A percentile compares a stretch with the other conserved stretches of the same genome.
Conservation (phyloP, 1,140 invertebrate genomes). For the Wiebesia pumilae region DNA sequence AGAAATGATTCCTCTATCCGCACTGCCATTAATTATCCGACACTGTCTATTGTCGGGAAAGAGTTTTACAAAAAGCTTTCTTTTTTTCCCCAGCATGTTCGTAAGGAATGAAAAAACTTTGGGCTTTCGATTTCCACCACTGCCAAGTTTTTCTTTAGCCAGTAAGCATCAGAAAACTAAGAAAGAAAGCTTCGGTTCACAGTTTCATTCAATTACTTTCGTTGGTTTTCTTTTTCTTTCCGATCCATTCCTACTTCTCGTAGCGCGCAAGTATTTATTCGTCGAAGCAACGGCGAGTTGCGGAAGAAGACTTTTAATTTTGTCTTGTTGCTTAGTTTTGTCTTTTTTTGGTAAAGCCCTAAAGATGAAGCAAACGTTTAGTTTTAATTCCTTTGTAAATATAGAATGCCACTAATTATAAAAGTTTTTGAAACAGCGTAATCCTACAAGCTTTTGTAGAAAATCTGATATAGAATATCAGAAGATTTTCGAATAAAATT, state of each 20-base stretch:
- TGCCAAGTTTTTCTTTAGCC: not conserved
- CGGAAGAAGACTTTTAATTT: not conserved
- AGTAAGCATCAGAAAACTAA: not conserved
- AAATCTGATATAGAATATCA: no score
- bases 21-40: no score
- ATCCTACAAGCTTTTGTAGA: no score
- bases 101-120: slow-evolving; percentile 25
- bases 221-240: not conserved
- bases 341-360: not conserved
- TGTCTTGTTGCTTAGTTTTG: not conserved
- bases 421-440: not conserved
- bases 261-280: not conserved
- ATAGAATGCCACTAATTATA: not conserved
- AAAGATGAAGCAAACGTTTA: not conserved
- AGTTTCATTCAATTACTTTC: slow-evolving; percentile 34
- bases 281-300: not conserved
- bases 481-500: no score
- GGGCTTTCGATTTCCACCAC: not conserved
- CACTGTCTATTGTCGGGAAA: no score
- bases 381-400: not conserved
- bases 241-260: no score
- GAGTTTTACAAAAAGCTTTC: no score
- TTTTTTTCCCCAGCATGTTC: no score
- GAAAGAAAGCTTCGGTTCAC: not conserved
- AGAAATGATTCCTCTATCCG: no score